A percentile compares a stretch with the other conserved stretches of the same genome.
These are phyloP conservation scores for Hydrophis major DNA, from an alignment of 2,797 vertebrate species.

Conservation along the genomic window DNA sequence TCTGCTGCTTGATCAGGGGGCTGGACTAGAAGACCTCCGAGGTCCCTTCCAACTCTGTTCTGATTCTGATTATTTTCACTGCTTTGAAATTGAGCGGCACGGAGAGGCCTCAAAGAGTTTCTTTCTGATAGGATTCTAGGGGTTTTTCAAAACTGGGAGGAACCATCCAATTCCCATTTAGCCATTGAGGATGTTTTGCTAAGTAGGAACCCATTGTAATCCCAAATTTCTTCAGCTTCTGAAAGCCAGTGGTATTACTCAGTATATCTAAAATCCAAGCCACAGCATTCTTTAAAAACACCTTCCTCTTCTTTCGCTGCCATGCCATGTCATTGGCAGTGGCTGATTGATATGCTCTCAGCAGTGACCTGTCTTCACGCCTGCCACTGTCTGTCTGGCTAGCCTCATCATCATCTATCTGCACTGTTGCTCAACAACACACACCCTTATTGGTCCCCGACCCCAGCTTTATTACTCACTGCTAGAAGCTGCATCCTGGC, in stretches of 20 bases:
- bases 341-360: neutral
- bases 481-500: neutral
- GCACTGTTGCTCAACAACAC: neutral
- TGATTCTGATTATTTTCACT: neutral
- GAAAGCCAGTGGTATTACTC: neutral
- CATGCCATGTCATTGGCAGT: neutral
- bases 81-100: neutral
- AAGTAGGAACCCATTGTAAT: neutral
- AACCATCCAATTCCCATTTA: neutral
- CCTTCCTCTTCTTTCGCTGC: neutral
- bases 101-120: neutral
- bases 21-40: neutral
- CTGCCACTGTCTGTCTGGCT: neutral
- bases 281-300: neutral
- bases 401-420: neutral
- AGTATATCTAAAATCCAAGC: neutral
- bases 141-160: too few species aligned
- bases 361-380: neutral
- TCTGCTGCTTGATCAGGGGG: neutral
- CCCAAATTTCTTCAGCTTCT: neutral
- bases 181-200: neutral
- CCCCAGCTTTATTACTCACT: neutral
- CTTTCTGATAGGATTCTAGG: neutral
- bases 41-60: neutral
- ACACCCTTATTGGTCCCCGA: neutral